Evolutionary conservation across 2,888 invertebrate species (phyloP).

Genomic region (Ectropis crepuscularia): DNA sequence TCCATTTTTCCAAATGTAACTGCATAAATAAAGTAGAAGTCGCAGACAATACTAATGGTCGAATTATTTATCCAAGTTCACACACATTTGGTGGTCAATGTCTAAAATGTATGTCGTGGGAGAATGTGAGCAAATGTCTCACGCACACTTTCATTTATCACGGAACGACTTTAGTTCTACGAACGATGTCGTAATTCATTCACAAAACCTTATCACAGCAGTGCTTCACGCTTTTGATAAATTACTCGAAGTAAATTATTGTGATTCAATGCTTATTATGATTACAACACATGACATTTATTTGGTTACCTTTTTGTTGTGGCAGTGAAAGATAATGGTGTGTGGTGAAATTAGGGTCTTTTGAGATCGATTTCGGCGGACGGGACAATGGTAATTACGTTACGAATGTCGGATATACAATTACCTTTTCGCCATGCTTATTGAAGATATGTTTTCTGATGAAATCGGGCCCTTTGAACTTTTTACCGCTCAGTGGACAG

Average conservation of each 20-base stretch:
- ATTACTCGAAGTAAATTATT: constrained; percentile 3
- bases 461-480: constrained; percentile 99
- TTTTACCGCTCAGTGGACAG: constrained; percentile 99
- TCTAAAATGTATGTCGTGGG: constrained; percentile 16
- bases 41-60: constrained; percentile 10
- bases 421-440: constrained; percentile 96
- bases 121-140: constrained; percentile 14
- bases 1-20: neutral
- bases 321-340: constrained; percentile 99
- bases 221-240: neutral
- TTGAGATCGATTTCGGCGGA: constrained; percentile 58
- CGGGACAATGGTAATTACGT: too few relatives aligned
- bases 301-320: constrained; percentile 91
- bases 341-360: constrained; percentile 98
- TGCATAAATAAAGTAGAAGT: neutral
- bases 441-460: constrained; percentile 99
- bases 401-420: neutral
- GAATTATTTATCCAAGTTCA: constrained; percentile 16
- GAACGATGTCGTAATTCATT: constrained; percentile 16
- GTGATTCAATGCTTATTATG: too few relatives aligned
- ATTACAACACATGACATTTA: neutral
- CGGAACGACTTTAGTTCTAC: constrained; percentile 2
- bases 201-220: constrained; percentile 1
- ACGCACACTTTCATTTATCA: constrained; percentile 14
- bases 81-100: constrained; percentile 16